phyloP scores from a whole-genome alignment of 1,140 invertebrate genomes.

The Cydia fagiglandana region DNA sequence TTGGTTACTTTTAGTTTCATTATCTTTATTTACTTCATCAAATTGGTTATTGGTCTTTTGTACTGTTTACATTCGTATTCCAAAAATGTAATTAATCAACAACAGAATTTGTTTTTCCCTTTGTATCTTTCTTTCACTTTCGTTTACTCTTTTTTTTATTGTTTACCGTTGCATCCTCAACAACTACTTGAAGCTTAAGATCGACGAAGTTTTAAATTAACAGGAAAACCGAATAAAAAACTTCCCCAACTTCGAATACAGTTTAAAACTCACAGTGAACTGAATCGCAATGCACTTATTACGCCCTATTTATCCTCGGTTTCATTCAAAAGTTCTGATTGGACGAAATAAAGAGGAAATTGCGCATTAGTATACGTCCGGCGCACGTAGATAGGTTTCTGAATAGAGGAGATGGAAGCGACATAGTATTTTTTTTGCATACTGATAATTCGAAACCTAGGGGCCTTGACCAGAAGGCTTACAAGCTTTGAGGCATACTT shows the following conservation, averaged over 20 bases:
- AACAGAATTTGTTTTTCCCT: too few species aligned
- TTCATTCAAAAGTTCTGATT: conserved; percentile 44
- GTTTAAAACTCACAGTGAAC: neutral
- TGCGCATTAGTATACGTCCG: conserved; percentile 51
- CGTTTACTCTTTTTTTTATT: too few species aligned
- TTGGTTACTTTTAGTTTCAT: too few species aligned
- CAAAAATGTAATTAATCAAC: too few species aligned
- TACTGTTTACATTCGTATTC: too few species aligned
- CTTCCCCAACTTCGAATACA: neutral
- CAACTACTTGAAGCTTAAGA: neutral
- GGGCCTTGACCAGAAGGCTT: too few species aligned
- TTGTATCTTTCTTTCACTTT: too few species aligned
- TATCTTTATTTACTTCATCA: too few species aligned
- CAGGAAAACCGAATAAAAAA: neutral
- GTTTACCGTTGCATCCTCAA: too few species aligned
- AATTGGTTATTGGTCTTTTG: too few species aligned
- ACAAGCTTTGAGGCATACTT: too few species aligned
- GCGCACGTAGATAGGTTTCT: neutral
- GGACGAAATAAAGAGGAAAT: conserved; percentile 55
- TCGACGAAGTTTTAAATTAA: neutral
- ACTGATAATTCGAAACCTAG: neutral
- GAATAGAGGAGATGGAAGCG: conserved; percentile 34
- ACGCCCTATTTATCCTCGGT: conserved; percentile 16
- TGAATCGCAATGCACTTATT: conserved; percentile 10
- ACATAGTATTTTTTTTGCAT: neutral